Evolutionary conservation across 2,888 invertebrate genomes (phyloP), one percentile per base, ranked within the genome.

Genomic region (Adelognathus sp.): DNA sequence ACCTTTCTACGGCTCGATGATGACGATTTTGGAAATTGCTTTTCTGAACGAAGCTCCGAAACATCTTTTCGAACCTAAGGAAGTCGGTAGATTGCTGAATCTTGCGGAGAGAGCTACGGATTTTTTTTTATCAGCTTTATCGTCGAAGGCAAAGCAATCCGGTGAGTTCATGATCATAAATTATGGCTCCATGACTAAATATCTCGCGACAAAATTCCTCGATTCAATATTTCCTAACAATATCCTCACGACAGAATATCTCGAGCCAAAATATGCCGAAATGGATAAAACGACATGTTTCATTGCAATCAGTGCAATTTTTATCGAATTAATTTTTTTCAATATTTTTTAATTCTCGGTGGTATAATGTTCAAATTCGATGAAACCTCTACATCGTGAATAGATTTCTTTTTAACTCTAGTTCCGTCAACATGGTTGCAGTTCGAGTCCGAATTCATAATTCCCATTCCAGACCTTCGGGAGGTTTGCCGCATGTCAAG

Each of bases 1-100:
- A 66, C 92, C 93, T 1, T 89, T 92, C 46, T 92, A 92, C 85
- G 93, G 93, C 77, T 77, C 88, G 7, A 70, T 92, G 4, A 84
- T 85, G 5, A 88, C 88, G 14, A 83, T 88, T 83, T 73, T 86
- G 54, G 81, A 84, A 46, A 71, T 84, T 81, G 72, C 80, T 69
- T 84, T 86, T 76, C 75, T 80, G 80, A 64, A 50, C 73, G 72
- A 79, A 39, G 2, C 33, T n/a, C n/a, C n/a, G n/a, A n/a, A n/a
- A n/a, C n/a, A n/a, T 18, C 6, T 5, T 44, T 18, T 6, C 11
- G 3, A 1, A 36, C 4, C 21, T 11, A 2, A 0, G 7, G 16
- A 46, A 16, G 46, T 21, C 3, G 46, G 21, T 11, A 3, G 9
- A 4, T 4, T 50, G 24, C 71, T 90, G 3, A 9, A 60, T 58